phyloP scores from a whole-genome alignment of 2,797 vertebrate species.

The Denticeps clupeoides region DNA sequence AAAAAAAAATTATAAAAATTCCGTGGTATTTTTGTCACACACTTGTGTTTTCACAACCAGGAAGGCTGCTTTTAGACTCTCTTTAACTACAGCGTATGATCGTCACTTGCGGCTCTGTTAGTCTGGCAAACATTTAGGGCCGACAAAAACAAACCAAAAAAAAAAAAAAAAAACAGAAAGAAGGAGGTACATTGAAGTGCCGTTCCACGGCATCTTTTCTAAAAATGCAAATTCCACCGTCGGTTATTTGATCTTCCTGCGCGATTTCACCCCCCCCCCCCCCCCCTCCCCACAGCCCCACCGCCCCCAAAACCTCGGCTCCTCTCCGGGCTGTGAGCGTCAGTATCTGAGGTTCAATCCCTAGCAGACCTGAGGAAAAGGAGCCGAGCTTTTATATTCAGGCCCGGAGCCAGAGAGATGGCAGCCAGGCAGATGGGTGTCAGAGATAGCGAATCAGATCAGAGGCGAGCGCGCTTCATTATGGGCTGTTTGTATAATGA shows the following conservation, averaged over 20 bases:
- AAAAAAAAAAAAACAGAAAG: no score
- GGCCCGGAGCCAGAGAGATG: slow-evolving; percentile 60
- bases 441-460: slow-evolving; percentile 72
- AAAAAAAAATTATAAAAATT: no score
- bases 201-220: slow-evolving; percentile 43
- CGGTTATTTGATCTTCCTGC: slow-evolving; percentile 63
- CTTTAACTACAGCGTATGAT: slow-evolving; percentile 51
- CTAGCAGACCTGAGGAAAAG: slow-evolving; percentile 57
- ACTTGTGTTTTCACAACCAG: slow-evolving; percentile 24
- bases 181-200: slow-evolving; percentile 40
- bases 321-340: slow-evolving; percentile 29
- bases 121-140: slow-evolving; percentile 51
- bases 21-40: slow-evolving; percentile 27
- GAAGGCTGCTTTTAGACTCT: slow-evolving; percentile 44
- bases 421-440: slow-evolving; percentile 68
- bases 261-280: slow-evolving; percentile 29
- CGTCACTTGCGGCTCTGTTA: slow-evolving; percentile 42
- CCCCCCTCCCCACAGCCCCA: slow-evolving; percentile 14
- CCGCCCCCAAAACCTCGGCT: slow-evolving; percentile 46
- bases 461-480: slow-evolving; percentile 55
- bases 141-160: no score
- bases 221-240: slow-evolving; percentile 65
- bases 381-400: slow-evolving; percentile 60
- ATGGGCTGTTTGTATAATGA: slow-evolving; percentile 62
- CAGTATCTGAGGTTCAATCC: slow-evolving; percentile 57